Evolutionary conservation across 2,888 invertebrate species (phyloP).

Genomic region (Sphaerophoria taeniata): DNA sequence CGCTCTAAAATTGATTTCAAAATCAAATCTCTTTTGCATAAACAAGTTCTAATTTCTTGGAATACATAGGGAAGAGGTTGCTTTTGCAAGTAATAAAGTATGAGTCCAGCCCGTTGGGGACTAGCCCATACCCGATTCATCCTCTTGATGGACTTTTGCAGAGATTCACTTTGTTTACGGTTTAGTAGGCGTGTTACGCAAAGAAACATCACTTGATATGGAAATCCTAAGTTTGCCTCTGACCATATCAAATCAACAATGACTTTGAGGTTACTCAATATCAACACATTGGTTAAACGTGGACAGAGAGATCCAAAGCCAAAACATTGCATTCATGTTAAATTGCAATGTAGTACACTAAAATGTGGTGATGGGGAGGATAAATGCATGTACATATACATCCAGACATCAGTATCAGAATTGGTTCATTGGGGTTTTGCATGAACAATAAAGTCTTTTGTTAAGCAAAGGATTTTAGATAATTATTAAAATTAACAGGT

Average conservation of each 20-base stretch:
- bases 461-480: not conserved
- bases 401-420: not conserved
- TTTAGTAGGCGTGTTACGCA: conserved; percentile 48
- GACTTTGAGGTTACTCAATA: conserved; percentile 71
- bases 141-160: not conserved
- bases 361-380: conserved; percentile 5
- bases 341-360: conserved; percentile 53
- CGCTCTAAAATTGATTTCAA: conserved; percentile 51
- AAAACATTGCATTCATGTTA: conserved; percentile 63
- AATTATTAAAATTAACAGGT: no score
- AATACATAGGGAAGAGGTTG: conserved; percentile 33
- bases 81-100: conserved; percentile 5
- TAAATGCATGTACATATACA: not conserved
- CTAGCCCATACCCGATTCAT: conserved; percentile 13
- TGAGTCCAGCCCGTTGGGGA: conserved; percentile 26
- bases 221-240: conserved; percentile 60
- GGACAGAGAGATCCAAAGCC: conserved; percentile 60
- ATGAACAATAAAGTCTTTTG: conserved; percentile 46
- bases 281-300: conserved; percentile 68
- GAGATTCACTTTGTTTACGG: conserved; percentile 12
- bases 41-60: conserved; percentile 72
- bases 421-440: not conserved
- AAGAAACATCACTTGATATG: conserved; percentile 56
- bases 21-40: conserved; percentile 73
- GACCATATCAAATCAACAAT: conserved; percentile 72